These are phyloP conservation scores for Drosophila heteroneura DNA, from an alignment of 2,888 invertebrate genomes.

Conservation along the genomic window DNA sequence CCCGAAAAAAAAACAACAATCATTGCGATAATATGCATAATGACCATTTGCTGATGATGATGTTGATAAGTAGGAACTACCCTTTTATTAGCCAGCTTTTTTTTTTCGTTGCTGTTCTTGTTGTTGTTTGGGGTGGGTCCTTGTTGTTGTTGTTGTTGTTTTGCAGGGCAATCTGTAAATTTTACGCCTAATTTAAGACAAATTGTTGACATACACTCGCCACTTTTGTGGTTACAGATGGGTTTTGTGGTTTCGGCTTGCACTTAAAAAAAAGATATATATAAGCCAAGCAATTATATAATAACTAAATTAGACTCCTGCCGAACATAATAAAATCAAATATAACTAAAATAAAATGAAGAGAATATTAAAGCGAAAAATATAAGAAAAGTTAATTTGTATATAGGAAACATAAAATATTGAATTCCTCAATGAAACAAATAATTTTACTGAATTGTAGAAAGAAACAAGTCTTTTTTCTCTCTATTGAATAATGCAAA, in stretches of 20 bases:
- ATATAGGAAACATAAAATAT: neutral
- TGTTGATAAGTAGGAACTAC: conserved; percentile 62
- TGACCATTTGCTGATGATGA: conserved; percentile 33
- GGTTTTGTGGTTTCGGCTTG: neutral
- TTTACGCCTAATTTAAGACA: conserved; percentile 84
- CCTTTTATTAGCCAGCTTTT: conserved; percentile 63
- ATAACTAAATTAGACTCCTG: neutral
- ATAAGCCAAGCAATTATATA: neutral
- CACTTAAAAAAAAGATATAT: neutral
- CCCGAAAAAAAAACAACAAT: conserved; percentile 25
- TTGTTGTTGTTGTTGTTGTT: conserved; percentile 45
- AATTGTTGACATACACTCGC: conserved; percentile 80
- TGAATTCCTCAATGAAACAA: neutral
- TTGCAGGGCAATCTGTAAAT: conserved; percentile 76
- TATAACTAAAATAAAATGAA: neutral
- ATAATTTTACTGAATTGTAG: neutral
- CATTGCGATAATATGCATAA: conserved; percentile 52
- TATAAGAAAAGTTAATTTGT: neutral
- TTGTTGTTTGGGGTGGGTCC: conserved; percentile 36
- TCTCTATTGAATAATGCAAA: neutral
- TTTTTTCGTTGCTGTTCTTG: neutral
- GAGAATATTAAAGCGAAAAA: neutral
- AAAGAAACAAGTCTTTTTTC: neutral
- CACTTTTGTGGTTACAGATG: conserved; percentile 40
- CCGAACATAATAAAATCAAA: neutral